phyloP scores from a whole-genome alignment of 2,888 invertebrate genomes.

The Sycophila texana region DNA sequence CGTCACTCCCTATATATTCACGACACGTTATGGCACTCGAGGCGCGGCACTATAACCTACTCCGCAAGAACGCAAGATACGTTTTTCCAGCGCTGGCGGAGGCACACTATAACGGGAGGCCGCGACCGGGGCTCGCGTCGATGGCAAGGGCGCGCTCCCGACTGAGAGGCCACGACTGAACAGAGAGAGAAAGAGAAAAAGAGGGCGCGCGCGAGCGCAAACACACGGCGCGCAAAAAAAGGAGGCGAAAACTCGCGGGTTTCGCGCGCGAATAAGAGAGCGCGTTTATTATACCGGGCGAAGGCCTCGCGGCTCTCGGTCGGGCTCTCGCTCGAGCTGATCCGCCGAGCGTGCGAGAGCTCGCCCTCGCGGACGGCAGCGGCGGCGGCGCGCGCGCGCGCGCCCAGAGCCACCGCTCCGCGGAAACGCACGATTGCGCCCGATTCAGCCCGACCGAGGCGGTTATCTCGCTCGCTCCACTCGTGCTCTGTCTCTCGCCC shows the following conservation, averaged over 20 bases:
- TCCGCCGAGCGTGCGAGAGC: constrained; percentile 66
- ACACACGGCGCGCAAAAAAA: constrained; percentile 9
- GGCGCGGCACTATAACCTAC: neutral
- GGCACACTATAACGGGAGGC: neutral
- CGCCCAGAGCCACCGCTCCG: neutral
- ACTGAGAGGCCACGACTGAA: constrained; percentile 21
- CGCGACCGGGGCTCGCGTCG: constrained; percentile 54
- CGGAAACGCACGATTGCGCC: constrained; percentile 51
- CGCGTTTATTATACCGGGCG: neutral
- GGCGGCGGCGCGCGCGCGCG: constrained; percentile 62
- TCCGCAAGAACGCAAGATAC: neutral
- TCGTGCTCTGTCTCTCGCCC: constrained; percentile 3
- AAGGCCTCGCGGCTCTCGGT: constrained; percentile 23
- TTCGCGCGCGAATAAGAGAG: constrained; percentile 47
- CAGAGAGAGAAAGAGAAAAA: constrained; percentile 51
- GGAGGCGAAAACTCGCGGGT: constrained; percentile 34
- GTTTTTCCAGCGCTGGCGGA: neutral
- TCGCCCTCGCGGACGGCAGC: constrained; percentile 67
- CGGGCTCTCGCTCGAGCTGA: constrained; percentile 67
- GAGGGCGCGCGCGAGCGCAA: constrained; percentile 29
- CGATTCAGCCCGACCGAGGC: constrained; percentile 56
- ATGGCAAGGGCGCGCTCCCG: constrained; percentile 44
- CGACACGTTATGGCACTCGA: neutral
- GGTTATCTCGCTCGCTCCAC: constrained; percentile 26
- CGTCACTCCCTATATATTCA: constrained; percentile 1